Percentiles rank a stretch among this genome's conserved stretches.
Evolutionary conservation across 2,797 vertebrate genomes (phyloP).

Genomic region (Linurgus olivaceus): DNA sequence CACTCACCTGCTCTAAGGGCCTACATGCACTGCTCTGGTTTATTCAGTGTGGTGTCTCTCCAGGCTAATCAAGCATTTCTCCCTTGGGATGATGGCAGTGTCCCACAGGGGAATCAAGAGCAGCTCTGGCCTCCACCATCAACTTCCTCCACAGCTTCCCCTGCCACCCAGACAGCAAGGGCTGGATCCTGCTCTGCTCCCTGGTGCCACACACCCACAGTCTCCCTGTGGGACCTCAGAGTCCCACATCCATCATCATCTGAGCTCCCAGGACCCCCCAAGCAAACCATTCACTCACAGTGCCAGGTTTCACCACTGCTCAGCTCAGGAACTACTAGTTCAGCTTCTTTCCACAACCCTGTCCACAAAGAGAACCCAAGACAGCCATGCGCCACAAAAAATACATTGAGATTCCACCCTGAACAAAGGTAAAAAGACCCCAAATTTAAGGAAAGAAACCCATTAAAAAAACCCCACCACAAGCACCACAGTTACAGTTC

Average conservation of each 20-base stretch:
- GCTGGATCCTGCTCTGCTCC: background rate
- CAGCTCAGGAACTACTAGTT: accelerated
- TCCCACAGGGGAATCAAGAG: accelerated
- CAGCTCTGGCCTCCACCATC: background rate
- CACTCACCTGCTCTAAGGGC: background rate
- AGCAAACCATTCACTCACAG: background rate
- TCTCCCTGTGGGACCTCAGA: background rate
- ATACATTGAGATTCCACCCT: accelerated
- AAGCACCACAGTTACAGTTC: accelerated
- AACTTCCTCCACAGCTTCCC: accelerated
- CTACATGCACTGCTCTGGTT: accelerated
- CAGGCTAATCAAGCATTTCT: accelerated
- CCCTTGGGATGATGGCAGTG: accelerated
- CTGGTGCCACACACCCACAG: accelerated
- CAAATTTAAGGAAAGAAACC: background rate
- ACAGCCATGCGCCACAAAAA: background rate
- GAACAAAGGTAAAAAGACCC: accelerated
- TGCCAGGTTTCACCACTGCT: background rate
- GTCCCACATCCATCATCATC: no score
- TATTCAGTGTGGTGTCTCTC: background rate
- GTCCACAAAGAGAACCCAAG: background rate
- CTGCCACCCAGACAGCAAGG: accelerated
- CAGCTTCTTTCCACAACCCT: background rate
- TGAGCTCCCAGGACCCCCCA: accelerated
- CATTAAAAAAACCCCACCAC: accelerated